Conservation (phyloP, 53 echinoderm and acorn worm genomes). For the Holothuria leucospilota region DNA sequence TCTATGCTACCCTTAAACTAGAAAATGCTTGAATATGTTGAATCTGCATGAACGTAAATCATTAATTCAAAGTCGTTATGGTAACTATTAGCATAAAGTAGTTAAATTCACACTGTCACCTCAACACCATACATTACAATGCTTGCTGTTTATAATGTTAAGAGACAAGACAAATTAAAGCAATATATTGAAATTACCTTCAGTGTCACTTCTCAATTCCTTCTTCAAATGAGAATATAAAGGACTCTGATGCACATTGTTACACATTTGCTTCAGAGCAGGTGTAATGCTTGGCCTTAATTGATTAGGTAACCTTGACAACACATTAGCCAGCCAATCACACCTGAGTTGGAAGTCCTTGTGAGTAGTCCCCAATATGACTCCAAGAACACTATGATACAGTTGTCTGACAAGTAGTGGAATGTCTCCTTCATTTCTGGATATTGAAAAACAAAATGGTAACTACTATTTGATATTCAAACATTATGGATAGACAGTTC, state of each 20-base stretch:
- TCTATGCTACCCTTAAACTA: no score
- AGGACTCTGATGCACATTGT: conserved; percentile 56
- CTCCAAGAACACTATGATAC: conserved; percentile 8
- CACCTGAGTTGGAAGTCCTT: conserved; percentile 72
- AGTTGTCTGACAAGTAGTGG: background rate
- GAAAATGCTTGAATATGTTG: no score
- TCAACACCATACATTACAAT: no score
- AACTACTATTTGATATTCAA: no score
- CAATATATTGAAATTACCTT: background rate
- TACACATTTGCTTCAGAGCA: conserved; percentile 32
- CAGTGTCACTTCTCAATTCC: conserved; percentile 4
- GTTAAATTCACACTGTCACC: no score
- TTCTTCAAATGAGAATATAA: conserved; percentile 49
- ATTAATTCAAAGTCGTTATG: no score
- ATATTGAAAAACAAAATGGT: no score
- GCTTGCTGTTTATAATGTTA: no score
- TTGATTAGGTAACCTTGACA: conserved; percentile 49
- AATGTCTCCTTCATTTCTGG: no score
- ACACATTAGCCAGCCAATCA: conserved; percentile 64
- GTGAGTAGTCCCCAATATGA: conserved; percentile 71
- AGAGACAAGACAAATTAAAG: background rate
- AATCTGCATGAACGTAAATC: no score
- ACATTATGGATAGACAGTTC: no score
- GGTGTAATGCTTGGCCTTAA: conserved; percentile 47
- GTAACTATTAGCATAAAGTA: no score